phyloP scores from a whole-genome alignment of 2,888 invertebrate genomes.

The Caenorhabditis macrosperma region DNA sequence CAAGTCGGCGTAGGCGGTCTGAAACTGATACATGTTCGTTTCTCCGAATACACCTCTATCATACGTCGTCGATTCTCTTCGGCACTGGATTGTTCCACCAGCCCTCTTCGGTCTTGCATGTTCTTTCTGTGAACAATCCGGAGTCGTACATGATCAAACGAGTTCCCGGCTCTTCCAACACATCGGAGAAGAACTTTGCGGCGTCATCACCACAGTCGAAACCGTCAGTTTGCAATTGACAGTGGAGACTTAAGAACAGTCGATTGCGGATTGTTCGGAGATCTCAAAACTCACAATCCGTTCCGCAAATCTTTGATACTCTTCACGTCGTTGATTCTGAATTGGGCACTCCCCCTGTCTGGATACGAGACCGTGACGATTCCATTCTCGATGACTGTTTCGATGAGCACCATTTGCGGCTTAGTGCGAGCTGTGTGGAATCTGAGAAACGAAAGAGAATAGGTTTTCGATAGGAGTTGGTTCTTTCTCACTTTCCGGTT shows the following conservation, averaged over 20 bases:
- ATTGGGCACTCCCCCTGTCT: constrained; percentile 31
- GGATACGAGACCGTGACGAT: constrained; percentile 51
- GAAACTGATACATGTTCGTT: constrained; percentile 3
- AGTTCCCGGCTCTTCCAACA: constrained; percentile 61
- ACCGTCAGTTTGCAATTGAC: constrained; percentile 71
- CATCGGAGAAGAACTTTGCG: constrained; percentile 65
- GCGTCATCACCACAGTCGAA: constrained; percentile 75
- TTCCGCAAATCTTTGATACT: constrained; percentile 51
- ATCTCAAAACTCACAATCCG: constrained; percentile 55
- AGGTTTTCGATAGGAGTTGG: neutral
- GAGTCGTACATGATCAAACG: constrained; percentile 72
- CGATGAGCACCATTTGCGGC: constrained; percentile 66
- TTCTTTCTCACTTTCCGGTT: constrained; percentile 51
- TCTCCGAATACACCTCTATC: neutral
- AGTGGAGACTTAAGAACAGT: constrained; percentile 62
- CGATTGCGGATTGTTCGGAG: neutral
- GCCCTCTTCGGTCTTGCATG: constrained; percentile 52
- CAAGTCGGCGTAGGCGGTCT: constrained; percentile 73
- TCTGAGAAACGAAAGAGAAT: too few relatives aligned
- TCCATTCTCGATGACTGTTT: constrained; percentile 58
- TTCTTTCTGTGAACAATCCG: constrained; percentile 73
- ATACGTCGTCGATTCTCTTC: constrained; percentile 63
- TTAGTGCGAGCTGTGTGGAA: constrained; percentile 64
- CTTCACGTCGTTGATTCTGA: constrained; percentile 55
- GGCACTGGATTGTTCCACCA: constrained; percentile 73